Base-by-base conservation (phyloP, 2,888 invertebrate genomes). In the Limnephilus lunatus region DNA sequence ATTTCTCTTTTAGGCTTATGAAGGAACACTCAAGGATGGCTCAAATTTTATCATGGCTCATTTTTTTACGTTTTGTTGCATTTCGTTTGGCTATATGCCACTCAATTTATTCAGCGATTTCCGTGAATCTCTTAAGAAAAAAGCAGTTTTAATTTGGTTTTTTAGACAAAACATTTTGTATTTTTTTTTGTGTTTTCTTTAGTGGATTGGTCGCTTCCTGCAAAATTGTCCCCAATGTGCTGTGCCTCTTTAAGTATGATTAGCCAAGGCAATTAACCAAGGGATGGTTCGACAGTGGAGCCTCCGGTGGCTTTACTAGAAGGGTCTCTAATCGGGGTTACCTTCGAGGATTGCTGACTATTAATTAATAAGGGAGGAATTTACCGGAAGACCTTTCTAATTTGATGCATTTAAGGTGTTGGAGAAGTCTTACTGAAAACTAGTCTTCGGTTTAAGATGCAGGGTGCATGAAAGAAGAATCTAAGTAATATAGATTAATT, bases 231-330 rank as follows among this genome's bases (percentile, higher is more conserved):
- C 68, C n/a, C 1, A n/a, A n/a, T 48, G 86, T 86, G 30, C 48
- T 86, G 44, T 86, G 15, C 30, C 86, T 44, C 48, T 68, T 86
- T 86, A 85, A 86, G 86, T 86, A 86, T 86, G 86, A 86, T 86
- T 86, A 86, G 86, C 35, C 44, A 48, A 86, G 14, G 86, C 86
- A 86, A 86, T 86, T 86, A 86, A 44, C n/a, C 39, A 25, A 30
- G 86, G 86, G 86, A 39, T 30, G 86, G n/a, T 44, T 30, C 39
- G 44, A 86, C 44, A n/a, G n/a, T 44, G 86, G 19, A 48, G 25
- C 83, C 82, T 83, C 86, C 31, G 30, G n/a, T 44, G 86, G 86
- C 30, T 86, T 86, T 86, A 48, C n/a, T 86, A 44, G 48, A n/a
- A 15, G 44, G 86, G 86, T 39, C 35, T n/a, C 30, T 86, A 86